phyloP scores from a whole-genome alignment of 2,888 invertebrate genomes.

The Nebria brevicollis region DNA sequence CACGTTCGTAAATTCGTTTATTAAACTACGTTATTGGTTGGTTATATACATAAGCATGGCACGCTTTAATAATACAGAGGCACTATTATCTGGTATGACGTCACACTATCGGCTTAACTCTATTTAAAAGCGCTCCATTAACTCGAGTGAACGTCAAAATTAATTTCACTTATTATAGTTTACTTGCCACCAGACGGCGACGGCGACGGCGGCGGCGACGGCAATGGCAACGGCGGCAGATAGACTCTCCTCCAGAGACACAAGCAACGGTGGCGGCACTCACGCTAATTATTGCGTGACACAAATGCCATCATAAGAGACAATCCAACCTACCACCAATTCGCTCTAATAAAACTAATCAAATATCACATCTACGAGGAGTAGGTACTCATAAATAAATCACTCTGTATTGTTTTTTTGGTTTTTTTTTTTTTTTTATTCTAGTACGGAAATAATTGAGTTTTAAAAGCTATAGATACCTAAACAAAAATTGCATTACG shows the following conservation, averaged over 20 bases:
- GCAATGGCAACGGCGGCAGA: background rate
- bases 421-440: too few species aligned
- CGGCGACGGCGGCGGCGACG: background rate
- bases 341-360: background rate
- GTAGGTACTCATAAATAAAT: background rate
- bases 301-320: background rate
- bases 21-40: background rate
- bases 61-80: background rate
- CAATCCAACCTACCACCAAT: background rate
- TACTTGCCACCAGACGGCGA: conserved; percentile 18
- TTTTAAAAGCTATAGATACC: too few species aligned
- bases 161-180: conserved; percentile 46
- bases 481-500: too few species aligned
- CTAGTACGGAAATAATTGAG: too few species aligned
- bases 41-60: background rate
- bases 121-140: conserved; percentile 45
- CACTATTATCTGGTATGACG: background rate
- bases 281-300: conserved; percentile 1
- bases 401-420: background rate
- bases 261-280: background rate
- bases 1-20: background rate
- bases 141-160: conserved; percentile 39
- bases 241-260: background rate
- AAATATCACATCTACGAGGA: background rate
- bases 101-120: conserved; percentile 32